phyloP scores from a whole-genome alignment of 2,888 invertebrate genomes.

The Leuctra nigra region DNA sequence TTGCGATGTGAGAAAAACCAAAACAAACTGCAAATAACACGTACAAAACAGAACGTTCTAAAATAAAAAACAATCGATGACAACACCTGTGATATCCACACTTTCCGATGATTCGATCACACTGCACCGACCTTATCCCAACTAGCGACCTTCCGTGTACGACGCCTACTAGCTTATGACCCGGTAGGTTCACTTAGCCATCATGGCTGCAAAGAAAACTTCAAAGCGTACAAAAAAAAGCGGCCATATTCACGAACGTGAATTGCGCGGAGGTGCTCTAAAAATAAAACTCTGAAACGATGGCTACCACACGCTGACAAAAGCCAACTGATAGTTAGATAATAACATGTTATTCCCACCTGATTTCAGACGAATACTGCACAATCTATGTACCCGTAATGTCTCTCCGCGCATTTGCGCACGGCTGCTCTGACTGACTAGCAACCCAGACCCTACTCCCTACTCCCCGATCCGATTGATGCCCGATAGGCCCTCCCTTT shows the following conservation, averaged over 20 bases:
- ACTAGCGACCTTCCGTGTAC: slow-evolving; percentile 29
- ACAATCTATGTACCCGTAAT: slow-evolving; percentile 25
- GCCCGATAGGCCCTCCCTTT: slow-evolving; percentile 30
- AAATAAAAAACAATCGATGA: background rate
- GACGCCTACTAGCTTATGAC: slow-evolving; percentile 30
- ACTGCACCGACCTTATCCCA: slow-evolving; percentile 26
- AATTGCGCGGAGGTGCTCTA: slow-evolving; percentile 25
- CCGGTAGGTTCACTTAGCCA: slow-evolving; percentile 31
- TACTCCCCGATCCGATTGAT: slow-evolving; percentile 26
- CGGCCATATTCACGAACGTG: slow-evolving; percentile 30
- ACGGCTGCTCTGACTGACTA: slow-evolving; percentile 29
- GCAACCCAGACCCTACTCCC: slow-evolving; percentile 10
- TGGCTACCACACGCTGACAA: slow-evolving; percentile 19
- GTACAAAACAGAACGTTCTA: background rate
- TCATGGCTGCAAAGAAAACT: slow-evolving; percentile 32
- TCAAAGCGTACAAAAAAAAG: slow-evolving; percentile 31
- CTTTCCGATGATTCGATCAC: slow-evolving; percentile 3
- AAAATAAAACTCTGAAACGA: slow-evolving; percentile 23
- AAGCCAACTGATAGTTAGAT: slow-evolving; percentile 14
- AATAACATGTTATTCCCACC: slow-evolving; percentile 28
- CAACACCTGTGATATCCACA: background rate
- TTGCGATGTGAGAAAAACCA: background rate
- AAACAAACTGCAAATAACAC: background rate
- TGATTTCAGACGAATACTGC: slow-evolving; percentile 28
- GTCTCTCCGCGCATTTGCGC: slow-evolving; percentile 29